A percentile compares a stretch with the other conserved stretches of the same genome.
Evolutionary conservation across 2,797 vertebrate species (phyloP).

Genomic region (Lepilemur septentrionalis): DNA sequence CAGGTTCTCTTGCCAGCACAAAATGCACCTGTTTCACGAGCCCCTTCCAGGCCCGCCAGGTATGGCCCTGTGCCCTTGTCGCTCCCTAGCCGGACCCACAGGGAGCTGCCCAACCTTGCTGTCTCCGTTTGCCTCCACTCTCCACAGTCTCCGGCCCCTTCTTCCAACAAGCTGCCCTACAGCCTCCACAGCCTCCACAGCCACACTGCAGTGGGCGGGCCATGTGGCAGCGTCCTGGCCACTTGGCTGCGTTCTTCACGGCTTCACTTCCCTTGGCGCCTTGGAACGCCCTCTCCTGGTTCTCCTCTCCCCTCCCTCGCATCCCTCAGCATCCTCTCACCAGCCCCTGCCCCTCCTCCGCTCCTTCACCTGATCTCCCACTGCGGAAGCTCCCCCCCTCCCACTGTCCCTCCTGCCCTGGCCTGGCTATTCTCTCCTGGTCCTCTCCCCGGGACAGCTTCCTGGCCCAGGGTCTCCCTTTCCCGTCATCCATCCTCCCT

Average conservation of each 20-base stretch:
- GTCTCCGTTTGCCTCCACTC: not conserved
- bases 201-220: not conserved
- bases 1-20: not conserved
- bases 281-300: not conserved
- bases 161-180: not conserved
- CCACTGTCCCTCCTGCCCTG: no score
- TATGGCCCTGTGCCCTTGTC: not conserved
- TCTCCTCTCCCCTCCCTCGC: not conserved
- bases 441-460: not conserved
- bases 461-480: constrained; percentile 27
- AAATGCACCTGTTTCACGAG: not conserved
- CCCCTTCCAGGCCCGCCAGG: not conserved
- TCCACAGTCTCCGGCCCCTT: not conserved
- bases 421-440: not conserved
- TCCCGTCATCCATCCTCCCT: not conserved
- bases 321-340: not conserved
- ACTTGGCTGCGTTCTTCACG: not conserved
- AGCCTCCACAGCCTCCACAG: rapidly evolving
- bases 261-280: not conserved
- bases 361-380: not conserved
- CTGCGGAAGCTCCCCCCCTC: not conserved
- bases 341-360: not conserved
- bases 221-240: not conserved
- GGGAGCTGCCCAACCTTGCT: not conserved
- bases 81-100: not conserved